Evolutionary conservation across 1,140 invertebrate genomes (phyloP).

Genomic region (Caerostris darwini): DNA sequence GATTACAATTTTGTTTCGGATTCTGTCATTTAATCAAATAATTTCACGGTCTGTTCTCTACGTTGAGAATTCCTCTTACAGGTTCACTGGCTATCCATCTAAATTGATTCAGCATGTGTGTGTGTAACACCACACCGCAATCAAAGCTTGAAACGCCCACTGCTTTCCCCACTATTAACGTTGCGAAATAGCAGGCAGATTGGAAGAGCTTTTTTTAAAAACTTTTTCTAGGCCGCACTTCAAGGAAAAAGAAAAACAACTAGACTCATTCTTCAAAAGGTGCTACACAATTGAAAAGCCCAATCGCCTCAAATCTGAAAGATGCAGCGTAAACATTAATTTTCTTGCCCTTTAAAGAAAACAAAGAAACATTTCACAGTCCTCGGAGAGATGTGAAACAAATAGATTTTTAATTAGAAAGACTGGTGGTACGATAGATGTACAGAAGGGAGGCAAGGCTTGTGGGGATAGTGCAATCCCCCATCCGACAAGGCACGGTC

Average conservation of each 20-base stretch:
- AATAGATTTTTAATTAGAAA: conserved; percentile 51
- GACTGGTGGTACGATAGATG: not conserved
- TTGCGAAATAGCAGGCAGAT: not conserved
- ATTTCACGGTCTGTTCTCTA: not conserved
- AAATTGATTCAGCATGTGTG: not conserved
- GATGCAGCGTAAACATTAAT: not conserved
- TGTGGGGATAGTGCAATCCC: not conserved
- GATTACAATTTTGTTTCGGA: not conserved
- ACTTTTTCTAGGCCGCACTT: not conserved
- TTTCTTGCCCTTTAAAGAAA: not conserved
- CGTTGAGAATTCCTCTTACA: not conserved
- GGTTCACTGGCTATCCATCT: not conserved
- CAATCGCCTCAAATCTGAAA: not conserved
- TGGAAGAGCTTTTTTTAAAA: not conserved
- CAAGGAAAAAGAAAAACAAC: not conserved
- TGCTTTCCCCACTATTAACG: not conserved
- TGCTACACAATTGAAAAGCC: not conserved
- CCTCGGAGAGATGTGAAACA: not conserved
- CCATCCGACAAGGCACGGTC: not conserved
- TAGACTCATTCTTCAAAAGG: not conserved
- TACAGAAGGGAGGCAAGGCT: not conserved
- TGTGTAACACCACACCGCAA: not conserved
- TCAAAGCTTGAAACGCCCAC: not conserved
- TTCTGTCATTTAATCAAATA: not conserved
- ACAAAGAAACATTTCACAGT: not conserved